phyloP scores from a whole-genome alignment of 1,140 invertebrate genomes.

The Dreissena polymorpha region DNA sequence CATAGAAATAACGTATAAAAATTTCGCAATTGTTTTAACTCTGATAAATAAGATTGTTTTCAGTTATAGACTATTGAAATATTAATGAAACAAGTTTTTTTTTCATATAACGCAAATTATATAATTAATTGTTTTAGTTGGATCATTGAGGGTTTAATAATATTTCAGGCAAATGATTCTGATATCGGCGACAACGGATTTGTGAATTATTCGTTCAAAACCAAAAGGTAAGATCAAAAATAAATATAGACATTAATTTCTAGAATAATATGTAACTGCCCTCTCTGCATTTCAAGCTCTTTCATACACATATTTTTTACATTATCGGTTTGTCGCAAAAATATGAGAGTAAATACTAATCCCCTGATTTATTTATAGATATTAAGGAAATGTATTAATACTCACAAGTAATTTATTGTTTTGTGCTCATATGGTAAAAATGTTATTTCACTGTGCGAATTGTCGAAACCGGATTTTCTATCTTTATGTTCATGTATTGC shows the following conservation, averaged over 20 bases:
- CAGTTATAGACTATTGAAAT: too few relatives aligned
- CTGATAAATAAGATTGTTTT: neutral
- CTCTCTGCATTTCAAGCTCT: neutral
- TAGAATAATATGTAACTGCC: neutral
- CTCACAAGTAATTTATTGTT: too few relatives aligned
- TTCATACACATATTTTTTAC: neutral
- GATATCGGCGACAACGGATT: constrained; percentile 20
- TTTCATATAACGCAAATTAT: too few relatives aligned
- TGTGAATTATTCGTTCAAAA: constrained; percentile 11
- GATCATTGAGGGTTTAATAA: neutral
- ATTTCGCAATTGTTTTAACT: neutral
- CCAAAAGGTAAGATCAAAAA: neutral
- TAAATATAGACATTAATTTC: neutral
- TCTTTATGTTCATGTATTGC: neutral
- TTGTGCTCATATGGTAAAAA: too few relatives aligned
- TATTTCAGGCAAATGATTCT: constrained; percentile 8
- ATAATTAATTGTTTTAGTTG: neutral
- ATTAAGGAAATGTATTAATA: neutral
- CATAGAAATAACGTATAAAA: neutral
- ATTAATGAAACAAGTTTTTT: too few relatives aligned
- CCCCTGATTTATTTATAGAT: neutral
- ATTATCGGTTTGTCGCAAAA: neutral
- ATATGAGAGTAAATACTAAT: neutral
- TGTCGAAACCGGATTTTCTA: too few relatives aligned
- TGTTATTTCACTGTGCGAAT: too few relatives aligned